Base-by-base conservation (phyloP, 1,140 invertebrate genomes). In the Andricus grossulariae region DNA sequence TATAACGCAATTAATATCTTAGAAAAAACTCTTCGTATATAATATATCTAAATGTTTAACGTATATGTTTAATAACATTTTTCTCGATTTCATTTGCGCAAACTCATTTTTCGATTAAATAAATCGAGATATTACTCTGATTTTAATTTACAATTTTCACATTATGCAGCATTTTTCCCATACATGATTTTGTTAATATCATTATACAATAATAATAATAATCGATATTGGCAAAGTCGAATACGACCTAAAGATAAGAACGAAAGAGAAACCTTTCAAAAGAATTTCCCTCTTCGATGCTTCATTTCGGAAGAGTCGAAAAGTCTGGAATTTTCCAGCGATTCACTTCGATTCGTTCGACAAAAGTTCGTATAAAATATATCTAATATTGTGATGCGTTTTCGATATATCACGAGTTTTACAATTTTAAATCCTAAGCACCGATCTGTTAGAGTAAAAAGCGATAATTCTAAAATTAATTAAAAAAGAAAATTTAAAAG, bases 101-200 rank as follows among this genome's bases (percentile, higher is more conserved):
- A n/a, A 66, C 13, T 66, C 60, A 5, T 66, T 66, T 66, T 66
- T 18, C 21, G 57, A 60, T 66, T 66, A 8, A 7, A n/a, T 12
- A 66, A 66, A 66, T 66, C 60, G 32, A 66, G 60, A 66, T 66
- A 32, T 32, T 55, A n/a, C n/a, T 19, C 13, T 66, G 45, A 5
- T 66, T 66, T 39, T 45, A 39, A 39, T 66, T 32, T 66, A 66
- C 15, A 60, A 60, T 8, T n/a, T 39, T 39, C 39, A 66, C 25
- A 66, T 66, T 66, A 66, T 66, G 60, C 60, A 66, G 25, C 60
- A 32, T 66, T 66, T 55, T 57, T 25, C 3, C 18, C 54, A 21
- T 57, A 12, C 11, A 19, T 13, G 55, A 12, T 8, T 16, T 16
- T 45, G 5, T 32, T 66, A 39, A 16, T 60, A 7, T 15, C 11